Conservation (phyloP, 30 jellyfish, hydroid and myxozoan species). For the Nemopilema nomurai region DNA sequence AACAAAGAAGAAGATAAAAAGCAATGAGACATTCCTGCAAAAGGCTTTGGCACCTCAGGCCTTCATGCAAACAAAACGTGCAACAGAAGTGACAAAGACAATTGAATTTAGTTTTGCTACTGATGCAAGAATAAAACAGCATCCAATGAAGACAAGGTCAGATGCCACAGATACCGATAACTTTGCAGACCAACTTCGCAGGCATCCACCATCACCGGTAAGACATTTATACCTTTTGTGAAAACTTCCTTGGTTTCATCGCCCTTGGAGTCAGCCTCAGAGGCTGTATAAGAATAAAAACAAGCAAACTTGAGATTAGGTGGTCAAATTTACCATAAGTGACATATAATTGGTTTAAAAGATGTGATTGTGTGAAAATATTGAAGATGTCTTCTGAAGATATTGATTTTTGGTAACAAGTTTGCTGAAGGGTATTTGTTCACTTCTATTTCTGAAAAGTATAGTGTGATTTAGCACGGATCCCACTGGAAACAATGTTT, state of each 20-base stretch:
- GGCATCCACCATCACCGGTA: conserved; percentile 95
- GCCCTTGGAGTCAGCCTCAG: not conserved
- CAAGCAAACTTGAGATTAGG: too few relatives aligned
- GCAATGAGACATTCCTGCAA: conserved; percentile 54
- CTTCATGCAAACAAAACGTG: conserved; percentile 51
- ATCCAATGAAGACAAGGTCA: conserved; percentile 72
- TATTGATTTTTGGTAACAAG: too few relatives aligned
- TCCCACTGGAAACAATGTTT: too few relatives aligned
- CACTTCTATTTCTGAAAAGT: too few relatives aligned
- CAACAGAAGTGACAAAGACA: conserved; percentile 67
- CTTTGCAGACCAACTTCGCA: conserved; percentile 76
- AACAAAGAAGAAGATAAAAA: conserved; percentile 54
- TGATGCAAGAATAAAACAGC: conserved; percentile 80
- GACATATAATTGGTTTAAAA: too few relatives aligned
- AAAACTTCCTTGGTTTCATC: not conserved
- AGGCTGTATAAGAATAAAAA: too few relatives aligned
- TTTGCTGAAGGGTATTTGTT: too few relatives aligned
- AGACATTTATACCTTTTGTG: not conserved
- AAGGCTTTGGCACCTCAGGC: conserved; percentile 81
- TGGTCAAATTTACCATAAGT: too few relatives aligned
- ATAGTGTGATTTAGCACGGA: too few relatives aligned
- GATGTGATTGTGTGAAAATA: too few relatives aligned
- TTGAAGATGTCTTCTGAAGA: too few relatives aligned
- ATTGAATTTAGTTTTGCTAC: conserved; percentile 87
- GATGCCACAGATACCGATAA: conserved; percentile 31